Evolutionary conservation across 2,888 invertebrate species (phyloP), one percentile per base, ranked within the genome.

Genomic region (Ferdinandea cuprea): DNA sequence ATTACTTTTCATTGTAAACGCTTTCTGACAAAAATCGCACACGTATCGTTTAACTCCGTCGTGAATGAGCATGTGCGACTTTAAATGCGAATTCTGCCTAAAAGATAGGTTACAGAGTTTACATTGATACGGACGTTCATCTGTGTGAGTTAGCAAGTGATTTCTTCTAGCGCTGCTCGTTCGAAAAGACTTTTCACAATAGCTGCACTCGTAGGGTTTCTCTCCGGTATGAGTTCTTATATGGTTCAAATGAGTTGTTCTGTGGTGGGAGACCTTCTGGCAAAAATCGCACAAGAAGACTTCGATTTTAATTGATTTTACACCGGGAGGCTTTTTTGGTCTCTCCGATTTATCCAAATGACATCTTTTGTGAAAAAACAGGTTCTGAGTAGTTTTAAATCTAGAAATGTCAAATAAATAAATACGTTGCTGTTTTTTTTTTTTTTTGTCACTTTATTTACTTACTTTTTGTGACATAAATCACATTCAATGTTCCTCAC

Each of bases 121-220:
- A 32, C 87, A 87, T n/a, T 85, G 52, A 44, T 87, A 86, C 0
- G 87, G 87, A 11, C 86, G 86, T 30, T 69, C 73, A 52, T 86
- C 85, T 1, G 80, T 83, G 28, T 87, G 87, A 19, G 86, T 72
- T 0, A 87, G 85, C 54, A 85, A 73, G 37, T 87, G 87, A 3
- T 69, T 86, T 15, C 54, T 80, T 6, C 86, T 56, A 0, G 87
- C 86, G 11, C 86, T 85, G 4, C 80, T 59, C 0, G 87, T 87
- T n/a, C 87, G 85, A 50, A 86, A 87, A 1, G 71, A 56, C 59
- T 87, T 87, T 0, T 42, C 35, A 28, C 87, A 87, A 0, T 54
- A 61, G 1, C 72, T 72, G 32, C 87, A 87, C 9, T 77, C 71
- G 52, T 77, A 83, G 4, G 87, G 87, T 5, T 85, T 86, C 40